phyloP scores from a whole-genome alignment of 2,797 vertebrate species.

The Caiman crocodilus region DNA sequence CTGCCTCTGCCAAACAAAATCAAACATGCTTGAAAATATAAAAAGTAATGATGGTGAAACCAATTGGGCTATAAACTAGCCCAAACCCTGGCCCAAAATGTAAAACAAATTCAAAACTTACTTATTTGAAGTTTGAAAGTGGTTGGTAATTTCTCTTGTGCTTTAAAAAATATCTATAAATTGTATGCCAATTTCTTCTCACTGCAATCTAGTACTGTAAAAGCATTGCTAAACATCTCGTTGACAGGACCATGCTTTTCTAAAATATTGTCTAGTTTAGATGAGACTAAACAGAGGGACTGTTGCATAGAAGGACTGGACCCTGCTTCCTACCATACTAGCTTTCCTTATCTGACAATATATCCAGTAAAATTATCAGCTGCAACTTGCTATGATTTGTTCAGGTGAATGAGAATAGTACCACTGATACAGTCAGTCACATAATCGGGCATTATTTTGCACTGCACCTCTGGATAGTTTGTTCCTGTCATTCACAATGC shows the following conservation, averaged over 20 bases:
- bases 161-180: too few relatives aligned
- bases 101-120: constrained; percentile 45
- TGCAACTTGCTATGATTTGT: background rate
- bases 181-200: too few relatives aligned
- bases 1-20: constrained; percentile 70
- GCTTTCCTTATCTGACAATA: too few relatives aligned
- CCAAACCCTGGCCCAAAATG: background rate
- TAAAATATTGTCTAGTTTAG: background rate
- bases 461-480: too few relatives aligned
- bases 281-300: background rate
- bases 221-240: background rate
- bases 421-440: background rate
- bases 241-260: background rate
- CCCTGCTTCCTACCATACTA: too few relatives aligned
- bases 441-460: background rate
- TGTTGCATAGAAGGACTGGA: background rate
- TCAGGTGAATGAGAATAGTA: too few relatives aligned
- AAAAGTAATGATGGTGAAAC: constrained; percentile 64
- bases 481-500: too few relatives aligned
- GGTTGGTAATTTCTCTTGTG: background rate
- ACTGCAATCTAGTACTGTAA: background rate
- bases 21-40: constrained; percentile 40
- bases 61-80: constrained; percentile 32
- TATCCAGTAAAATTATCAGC: background rate
- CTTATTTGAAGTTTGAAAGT: background rate